These are phyloP conservation scores for Amazona guildingii DNA, from an alignment of 2,113 vertebrate species.

Conservation along the genomic window DNA sequence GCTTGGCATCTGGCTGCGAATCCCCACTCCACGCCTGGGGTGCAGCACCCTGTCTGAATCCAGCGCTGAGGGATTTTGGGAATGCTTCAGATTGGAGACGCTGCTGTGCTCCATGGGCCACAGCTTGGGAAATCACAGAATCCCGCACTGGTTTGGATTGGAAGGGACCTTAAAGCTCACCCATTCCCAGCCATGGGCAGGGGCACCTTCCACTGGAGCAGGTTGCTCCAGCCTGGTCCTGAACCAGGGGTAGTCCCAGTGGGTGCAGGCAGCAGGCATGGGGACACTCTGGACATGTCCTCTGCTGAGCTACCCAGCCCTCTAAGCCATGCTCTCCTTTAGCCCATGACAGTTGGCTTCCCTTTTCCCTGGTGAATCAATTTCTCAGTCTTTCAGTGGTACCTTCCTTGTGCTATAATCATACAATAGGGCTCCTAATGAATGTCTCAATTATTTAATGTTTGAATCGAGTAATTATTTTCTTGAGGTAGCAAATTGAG, in stretches of 20 bases:
- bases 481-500: conserved; percentile 77
- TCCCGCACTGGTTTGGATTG: background rate
- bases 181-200: background rate
- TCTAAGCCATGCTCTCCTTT: fast-evolving
- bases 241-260: background rate
- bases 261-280: background rate
- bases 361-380: background rate
- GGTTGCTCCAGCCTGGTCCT: background rate
- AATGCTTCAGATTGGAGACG: background rate
- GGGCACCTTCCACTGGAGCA: background rate
- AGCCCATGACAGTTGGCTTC: background rate
- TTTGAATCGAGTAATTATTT: conserved; percentile 74
- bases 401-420: conserved; percentile 49
- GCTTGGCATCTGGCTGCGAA: background rate
- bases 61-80: background rate
- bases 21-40: fast-evolving
- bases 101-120: background rate
- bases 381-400: conserved; percentile 29
- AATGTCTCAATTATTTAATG: conserved; percentile 73
- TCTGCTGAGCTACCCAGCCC: background rate
- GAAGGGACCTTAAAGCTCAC: background rate
- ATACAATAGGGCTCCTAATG: conserved; percentile 32
- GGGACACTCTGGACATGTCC: background rate
- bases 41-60: background rate
- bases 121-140: background rate